phyloP scores from a whole-genome alignment of 2,888 invertebrate species.

The Cataglyphis albicans region DNA sequence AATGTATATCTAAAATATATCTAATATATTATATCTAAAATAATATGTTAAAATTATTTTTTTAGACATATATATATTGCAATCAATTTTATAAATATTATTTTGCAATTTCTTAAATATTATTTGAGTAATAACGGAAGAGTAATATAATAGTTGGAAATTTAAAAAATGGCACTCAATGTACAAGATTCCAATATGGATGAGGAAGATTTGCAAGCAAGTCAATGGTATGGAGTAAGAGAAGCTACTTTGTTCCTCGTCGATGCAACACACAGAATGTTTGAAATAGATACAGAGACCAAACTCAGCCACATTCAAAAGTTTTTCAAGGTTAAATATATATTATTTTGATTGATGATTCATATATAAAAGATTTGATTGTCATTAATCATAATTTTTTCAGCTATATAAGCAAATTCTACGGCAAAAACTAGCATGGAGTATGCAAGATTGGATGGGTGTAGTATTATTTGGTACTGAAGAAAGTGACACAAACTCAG shows the following conservation, averaged over 20 bases:
- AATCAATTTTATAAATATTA: background rate
- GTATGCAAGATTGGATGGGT: conserved; percentile 75
- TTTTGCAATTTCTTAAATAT: background rate
- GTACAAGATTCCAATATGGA: conserved; percentile 5
- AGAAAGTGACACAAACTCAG: conserved; percentile 62
- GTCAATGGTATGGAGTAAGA: conserved; percentile 60
- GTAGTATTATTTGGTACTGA: conserved; percentile 72
- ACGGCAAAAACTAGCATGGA: conserved; percentile 72
- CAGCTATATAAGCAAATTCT: conserved; percentile 70
- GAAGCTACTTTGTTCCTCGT: conserved; percentile 75
- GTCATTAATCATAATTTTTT: conserved; percentile 3
- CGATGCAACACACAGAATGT: conserved; percentile 74
- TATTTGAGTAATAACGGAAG: background rate
- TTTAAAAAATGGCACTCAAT: conserved; percentile 41
- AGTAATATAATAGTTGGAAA: background rate
- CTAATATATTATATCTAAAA: conserved; percentile 6
- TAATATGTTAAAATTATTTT: background rate
- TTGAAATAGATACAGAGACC: conserved; percentile 58
- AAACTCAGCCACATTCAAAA: conserved; percentile 65
- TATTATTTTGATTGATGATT: background rate
- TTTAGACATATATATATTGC: too few species aligned
- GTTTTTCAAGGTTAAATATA: conserved; percentile 69
- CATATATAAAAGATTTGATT: background rate
- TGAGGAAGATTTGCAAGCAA: conserved; percentile 27
- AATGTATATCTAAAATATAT: background rate